Evolutionary conservation across 2,888 invertebrate genomes (phyloP).

Genomic region (Apocheima hispidaria): DNA sequence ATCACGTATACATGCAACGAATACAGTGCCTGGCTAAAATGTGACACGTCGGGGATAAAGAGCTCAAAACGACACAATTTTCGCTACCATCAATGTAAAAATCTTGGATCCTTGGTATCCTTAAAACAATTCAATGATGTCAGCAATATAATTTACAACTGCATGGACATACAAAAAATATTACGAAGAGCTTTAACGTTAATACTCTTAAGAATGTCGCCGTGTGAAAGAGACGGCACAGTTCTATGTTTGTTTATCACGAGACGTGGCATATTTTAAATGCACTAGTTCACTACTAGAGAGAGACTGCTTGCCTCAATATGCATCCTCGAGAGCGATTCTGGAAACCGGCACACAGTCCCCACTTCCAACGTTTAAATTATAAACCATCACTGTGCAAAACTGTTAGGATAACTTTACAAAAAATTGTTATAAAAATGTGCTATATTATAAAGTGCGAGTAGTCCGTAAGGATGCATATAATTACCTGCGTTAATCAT

Average conservation of each 20-base stretch:
- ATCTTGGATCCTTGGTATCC: too few relatives aligned
- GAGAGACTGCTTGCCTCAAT: constrained; percentile 82
- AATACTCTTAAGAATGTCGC: too few relatives aligned
- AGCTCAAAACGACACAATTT: neutral
- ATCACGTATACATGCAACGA: constrained; percentile 25
- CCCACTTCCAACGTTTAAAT: constrained; percentile 60
- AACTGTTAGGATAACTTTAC: constrained; percentile 78
- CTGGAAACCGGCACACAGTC: constrained; percentile 69
- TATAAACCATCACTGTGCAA: constrained; percentile 79
- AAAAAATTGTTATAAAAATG: constrained; percentile 54
- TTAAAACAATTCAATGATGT: too few relatives aligned
- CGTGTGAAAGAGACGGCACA: too few relatives aligned
- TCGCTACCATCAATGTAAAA: neutral
- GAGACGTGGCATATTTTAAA: constrained; percentile 45
- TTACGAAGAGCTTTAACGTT: too few relatives aligned
- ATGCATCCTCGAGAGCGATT: constrained; percentile 81
- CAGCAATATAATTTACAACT: too few relatives aligned
- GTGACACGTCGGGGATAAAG: constrained; percentile 33
- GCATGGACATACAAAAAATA: too few relatives aligned
- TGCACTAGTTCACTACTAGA: constrained; percentile 66
- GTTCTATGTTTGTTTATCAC: neutral
- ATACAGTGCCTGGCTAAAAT: constrained; percentile 40
- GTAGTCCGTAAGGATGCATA: constrained; percentile 82
- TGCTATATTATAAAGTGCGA: constrained; percentile 56
- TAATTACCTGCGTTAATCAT: constrained; percentile 91